Conservation (phyloP, 2,113 vertebrate species). For the Zingel zingel region DNA sequence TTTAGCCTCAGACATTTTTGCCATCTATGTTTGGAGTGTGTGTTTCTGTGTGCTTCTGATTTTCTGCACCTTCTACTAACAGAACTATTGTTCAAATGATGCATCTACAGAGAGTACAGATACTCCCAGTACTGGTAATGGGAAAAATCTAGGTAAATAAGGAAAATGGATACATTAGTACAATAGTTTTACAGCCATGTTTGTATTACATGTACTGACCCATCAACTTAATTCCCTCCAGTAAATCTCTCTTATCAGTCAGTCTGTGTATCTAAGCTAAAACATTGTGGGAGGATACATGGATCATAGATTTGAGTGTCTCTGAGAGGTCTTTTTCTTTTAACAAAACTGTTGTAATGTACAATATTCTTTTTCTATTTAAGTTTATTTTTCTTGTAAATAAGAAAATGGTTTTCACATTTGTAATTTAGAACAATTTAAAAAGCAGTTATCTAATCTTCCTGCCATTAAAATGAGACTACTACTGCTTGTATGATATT, state of each 20-base stretch:
- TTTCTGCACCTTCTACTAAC: neutral
- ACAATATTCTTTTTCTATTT: constrained; percentile 2
- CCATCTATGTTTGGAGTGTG: neutral
- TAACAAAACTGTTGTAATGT: neutral
- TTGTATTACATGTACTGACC: constrained; percentile 21
- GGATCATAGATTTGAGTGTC: neutral
- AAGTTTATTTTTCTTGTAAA: constrained; percentile 42
- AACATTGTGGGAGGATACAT: neutral
- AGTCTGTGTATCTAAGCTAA: neutral
- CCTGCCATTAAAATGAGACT: neutral
- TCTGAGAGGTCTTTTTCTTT: neutral
- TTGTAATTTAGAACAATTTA: constrained; percentile 4
- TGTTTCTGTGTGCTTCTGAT: constrained; percentile 10
- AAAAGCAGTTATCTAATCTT: neutral
- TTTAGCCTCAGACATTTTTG: neutral
- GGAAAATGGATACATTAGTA: neutral
- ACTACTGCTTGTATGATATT: neutral
- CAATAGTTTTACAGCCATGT: neutral
- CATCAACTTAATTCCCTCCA: neutral
- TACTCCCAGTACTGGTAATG: no score
- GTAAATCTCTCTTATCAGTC: neutral
- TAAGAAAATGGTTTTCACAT: constrained; percentile 17
- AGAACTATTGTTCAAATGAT: neutral
- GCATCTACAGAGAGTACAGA: neutral
- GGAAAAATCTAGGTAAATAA: neutral